Percentiles rank a stretch among this genome's conserved stretches.
Evolutionary conservation across 2,113 vertebrate species (phyloP).

Genomic region (Forbesichthys papilliferus): DNA sequence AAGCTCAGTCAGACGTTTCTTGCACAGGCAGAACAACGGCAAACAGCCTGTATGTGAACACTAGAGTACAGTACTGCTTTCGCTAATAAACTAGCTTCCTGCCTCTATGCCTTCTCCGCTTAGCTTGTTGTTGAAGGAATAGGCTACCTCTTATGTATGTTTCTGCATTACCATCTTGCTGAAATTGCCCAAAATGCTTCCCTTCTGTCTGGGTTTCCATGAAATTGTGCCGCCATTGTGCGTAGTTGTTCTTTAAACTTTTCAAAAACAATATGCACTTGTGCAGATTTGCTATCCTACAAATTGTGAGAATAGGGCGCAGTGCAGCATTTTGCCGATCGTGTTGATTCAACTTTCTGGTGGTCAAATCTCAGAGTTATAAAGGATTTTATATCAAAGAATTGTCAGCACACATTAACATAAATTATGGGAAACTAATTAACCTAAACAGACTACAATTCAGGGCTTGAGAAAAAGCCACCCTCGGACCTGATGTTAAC

Average conservation of each 20-base stretch:
- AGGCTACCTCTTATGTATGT: not conserved
- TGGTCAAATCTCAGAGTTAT: not conserved
- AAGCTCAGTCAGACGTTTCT: constrained; percentile 11
- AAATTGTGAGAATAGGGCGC: constrained; percentile 26
- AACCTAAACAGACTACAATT: no score
- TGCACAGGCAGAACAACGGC: not conserved
- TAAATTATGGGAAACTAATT: no score
- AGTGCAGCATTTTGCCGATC: constrained; percentile 5
- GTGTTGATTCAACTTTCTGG: not conserved
- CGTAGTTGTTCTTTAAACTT: constrained; percentile 62
- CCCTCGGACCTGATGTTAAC: no score
- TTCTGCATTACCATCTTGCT: constrained; percentile 15
- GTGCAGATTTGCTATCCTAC: constrained; percentile 4
- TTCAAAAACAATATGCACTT: constrained; percentile 43
- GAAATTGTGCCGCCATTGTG: constrained; percentile 25
- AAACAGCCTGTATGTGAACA: not conserved
- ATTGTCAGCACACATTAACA: no score
- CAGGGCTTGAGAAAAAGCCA: no score
- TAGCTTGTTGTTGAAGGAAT: not conserved
- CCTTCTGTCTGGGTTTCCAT: constrained; percentile 3
- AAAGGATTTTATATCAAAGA: no score
- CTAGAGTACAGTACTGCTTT: constrained; percentile 3
- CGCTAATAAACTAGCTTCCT: not conserved
- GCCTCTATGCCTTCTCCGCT: not conserved
- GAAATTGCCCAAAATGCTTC: constrained; percentile 1